Conservation (phyloP, 2,797 vertebrate species). For the Sebastes paucispinis region DNA sequence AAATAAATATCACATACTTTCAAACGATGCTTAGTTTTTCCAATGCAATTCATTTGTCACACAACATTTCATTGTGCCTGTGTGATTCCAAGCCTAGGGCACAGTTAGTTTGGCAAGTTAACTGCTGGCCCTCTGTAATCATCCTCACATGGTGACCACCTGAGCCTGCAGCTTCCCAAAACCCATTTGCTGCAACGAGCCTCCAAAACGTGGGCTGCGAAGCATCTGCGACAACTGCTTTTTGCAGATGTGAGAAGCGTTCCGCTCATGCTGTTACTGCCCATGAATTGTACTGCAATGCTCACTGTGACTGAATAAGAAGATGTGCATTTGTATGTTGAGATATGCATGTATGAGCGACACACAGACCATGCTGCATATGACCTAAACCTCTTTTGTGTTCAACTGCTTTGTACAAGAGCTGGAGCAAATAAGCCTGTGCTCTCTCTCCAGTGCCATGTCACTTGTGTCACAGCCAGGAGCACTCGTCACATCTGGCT, state of each 20-base stretch:
- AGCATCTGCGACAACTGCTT: conserved; percentile 28
- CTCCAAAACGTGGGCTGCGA: conserved; percentile 8
- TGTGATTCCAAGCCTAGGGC: conserved; percentile 18
- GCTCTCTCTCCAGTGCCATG: conserved; percentile 28
- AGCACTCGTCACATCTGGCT: conserved; percentile 71
- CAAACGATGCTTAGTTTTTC: conserved; percentile 12
- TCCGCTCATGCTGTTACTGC: not conserved
- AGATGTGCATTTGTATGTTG: conserved; percentile 2
- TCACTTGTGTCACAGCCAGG: conserved; percentile 60
- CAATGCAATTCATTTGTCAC: conserved; percentile 28
- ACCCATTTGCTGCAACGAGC: conserved; percentile 23
- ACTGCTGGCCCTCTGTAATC: conserved; percentile 22
- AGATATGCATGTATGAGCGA: not conserved
- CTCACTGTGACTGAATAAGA: not conserved
- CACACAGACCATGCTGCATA: not conserved
- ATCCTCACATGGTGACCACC: conserved; percentile 63
- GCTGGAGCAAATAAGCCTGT: conserved; percentile 43
- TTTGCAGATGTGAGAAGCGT: conserved; percentile 15
- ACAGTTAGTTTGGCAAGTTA: conserved; percentile 36
- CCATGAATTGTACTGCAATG: not conserved
- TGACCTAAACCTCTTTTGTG: not conserved
- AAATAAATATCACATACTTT: conserved; percentile 3
- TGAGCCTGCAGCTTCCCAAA: conserved; percentile 51
- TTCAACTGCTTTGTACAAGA: conserved; percentile 16
- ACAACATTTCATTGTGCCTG: conserved; percentile 26